Percentiles rank a stretch among this genome's conserved stretches.
These are phyloP conservation scores for Sigmodon hispidus DNA, from an alignment of 2,113 vertebrate genomes.

Conservation along the genomic window DNA sequence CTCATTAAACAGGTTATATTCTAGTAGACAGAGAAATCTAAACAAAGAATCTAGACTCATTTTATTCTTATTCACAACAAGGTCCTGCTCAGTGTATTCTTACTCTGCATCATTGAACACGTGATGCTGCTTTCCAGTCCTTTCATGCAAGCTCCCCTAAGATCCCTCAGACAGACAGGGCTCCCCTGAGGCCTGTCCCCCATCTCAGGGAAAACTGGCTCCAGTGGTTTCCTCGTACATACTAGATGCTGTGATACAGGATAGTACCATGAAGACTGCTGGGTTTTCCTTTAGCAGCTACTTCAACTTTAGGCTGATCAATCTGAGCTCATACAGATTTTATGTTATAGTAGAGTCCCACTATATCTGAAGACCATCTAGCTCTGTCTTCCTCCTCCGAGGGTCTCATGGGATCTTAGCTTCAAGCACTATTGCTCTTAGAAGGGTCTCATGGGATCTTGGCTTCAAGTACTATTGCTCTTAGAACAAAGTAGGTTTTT, in stretches of 20 bases:
- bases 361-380: not conserved
- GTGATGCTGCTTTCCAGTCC: not conserved
- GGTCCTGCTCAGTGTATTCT: not conserved
- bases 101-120: conserved; percentile 17
- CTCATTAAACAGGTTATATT: conserved; percentile 52
- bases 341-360: not conserved
- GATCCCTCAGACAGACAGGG: not conserved
- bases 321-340: not conserved
- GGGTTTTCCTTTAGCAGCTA: conserved; percentile 1
- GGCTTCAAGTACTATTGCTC: not conserved
- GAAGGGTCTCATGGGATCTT: not conserved
- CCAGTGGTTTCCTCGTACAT: conserved; percentile 5
- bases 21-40: not conserved
- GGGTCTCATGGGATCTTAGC: not conserved
- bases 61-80: conserved; percentile 68
- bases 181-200: not conserved
- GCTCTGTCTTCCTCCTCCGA: not conserved
- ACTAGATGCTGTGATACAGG: not conserved
- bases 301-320: not conserved
- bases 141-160: not conserved
- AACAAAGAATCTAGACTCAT: conserved; percentile 35
- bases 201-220: not conserved
- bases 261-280: not conserved
- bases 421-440: not conserved
- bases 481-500: conserved; percentile 13